These are phyloP conservation scores for Tuberolachnus salignus DNA, from an alignment of 2,888 invertebrate species.

Conservation along the genomic window DNA sequence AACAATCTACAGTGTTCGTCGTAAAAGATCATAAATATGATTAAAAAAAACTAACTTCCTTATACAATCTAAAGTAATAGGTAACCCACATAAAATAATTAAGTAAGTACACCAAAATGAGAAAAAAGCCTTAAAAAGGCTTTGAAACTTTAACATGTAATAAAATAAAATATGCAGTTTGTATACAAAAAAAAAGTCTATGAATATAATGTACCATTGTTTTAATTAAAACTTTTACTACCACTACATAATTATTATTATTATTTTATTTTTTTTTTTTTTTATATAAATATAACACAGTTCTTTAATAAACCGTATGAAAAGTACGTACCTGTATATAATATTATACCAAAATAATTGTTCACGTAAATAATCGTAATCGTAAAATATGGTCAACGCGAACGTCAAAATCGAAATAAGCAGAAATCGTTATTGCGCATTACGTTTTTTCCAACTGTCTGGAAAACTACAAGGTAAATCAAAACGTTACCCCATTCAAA, in stretches of 20 bases:
- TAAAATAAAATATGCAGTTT: background rate
- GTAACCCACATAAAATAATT: background rate
- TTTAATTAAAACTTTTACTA: background rate
- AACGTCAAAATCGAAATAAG: too few relatives aligned
- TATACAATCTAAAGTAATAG: background rate
- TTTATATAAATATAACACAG: too few relatives aligned
- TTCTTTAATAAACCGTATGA: too few relatives aligned
- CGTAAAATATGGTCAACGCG: too few relatives aligned
- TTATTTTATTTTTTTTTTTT: too few relatives aligned
- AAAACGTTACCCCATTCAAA: too few relatives aligned
- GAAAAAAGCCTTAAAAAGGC: background rate
- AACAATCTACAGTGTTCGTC: background rate
- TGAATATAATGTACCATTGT: background rate
- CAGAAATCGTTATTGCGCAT: too few relatives aligned
- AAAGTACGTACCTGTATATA: background rate
- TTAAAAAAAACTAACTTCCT: conserved; percentile 15
- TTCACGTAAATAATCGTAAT: background rate
- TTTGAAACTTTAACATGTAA: background rate
- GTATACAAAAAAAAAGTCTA: background rate
- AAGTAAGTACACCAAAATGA: background rate
- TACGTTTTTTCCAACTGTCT: too few relatives aligned
- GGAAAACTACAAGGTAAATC: too few relatives aligned
- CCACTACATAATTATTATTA: too few relatives aligned
- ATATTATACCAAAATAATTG: background rate
- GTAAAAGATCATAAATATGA: conserved; percentile 9